A percentile compares a stretch with the other conserved stretches of the same genome.
Evolutionary conservation across 2,797 vertebrate genomes (phyloP).

Genomic region (Leptodactylus fallax): DNA sequence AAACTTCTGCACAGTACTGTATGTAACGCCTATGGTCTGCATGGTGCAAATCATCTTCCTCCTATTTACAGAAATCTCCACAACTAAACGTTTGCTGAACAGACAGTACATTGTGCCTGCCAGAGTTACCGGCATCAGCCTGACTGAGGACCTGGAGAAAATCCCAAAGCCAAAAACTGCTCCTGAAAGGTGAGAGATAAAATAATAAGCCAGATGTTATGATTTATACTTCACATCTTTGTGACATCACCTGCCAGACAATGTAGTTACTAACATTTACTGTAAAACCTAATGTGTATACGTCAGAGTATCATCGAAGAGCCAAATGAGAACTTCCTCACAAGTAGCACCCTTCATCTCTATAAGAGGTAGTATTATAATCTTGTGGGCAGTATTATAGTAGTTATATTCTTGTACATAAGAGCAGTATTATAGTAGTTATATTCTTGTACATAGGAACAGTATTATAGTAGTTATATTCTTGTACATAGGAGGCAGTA

Average conservation of each 20-base stretch:
- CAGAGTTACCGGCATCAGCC: conserved; percentile 66
- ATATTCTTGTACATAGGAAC: background rate
- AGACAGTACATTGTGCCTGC: conserved; percentile 67
- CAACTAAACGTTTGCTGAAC: conserved; percentile 67
- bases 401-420: background rate
- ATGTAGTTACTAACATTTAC: no score
- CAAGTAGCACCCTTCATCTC: no score
- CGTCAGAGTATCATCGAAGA: no score
- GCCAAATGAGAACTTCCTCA: no score
- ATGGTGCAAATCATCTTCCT: background rate
- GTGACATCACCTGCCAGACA: no score
- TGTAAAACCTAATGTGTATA: no score
- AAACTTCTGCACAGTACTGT: background rate
- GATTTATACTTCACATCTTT: no score
- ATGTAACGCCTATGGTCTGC: background rate
- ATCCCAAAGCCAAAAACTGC: conserved; percentile 60
- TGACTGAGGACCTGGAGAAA: conserved; percentile 66
- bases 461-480: background rate
- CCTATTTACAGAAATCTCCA: conserved; percentile 65
- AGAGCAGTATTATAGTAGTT: background rate
- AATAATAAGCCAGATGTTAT: no score
- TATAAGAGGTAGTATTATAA: no score
- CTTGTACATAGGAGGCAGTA: background rate
- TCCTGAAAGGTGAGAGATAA: conserved; percentile 70
- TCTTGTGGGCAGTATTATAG: no score